These are phyloP conservation scores for Hippoglossus stenolepis DNA, from an alignment of 2,113 vertebrate genomes.

Conservation along the genomic window DNA sequence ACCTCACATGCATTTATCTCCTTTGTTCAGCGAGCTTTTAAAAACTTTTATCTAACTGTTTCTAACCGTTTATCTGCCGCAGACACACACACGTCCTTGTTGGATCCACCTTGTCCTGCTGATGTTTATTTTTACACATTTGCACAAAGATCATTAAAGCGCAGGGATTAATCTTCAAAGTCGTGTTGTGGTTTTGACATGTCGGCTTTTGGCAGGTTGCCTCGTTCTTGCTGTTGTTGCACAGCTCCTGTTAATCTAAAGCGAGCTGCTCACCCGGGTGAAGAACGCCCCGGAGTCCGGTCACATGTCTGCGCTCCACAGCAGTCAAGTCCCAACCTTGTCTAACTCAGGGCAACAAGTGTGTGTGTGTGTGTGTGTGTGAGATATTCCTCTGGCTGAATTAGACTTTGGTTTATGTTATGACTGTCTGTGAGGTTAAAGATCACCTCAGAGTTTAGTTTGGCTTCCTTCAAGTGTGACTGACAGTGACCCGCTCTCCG, in stretches of 20 bases:
- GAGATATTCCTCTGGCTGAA: constrained; percentile 33
- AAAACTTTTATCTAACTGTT: background rate
- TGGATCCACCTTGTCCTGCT: too few relatives aligned
- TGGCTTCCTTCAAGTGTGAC: constrained; percentile 53
- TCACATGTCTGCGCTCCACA: constrained; percentile 41
- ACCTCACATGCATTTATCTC: too few relatives aligned
- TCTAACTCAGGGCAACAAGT: background rate
- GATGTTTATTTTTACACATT: background rate
- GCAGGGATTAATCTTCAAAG: constrained; percentile 9
- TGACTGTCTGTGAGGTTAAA: constrained; percentile 57
- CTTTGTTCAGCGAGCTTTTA: too few relatives aligned
- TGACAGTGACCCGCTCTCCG: constrained; percentile 2
- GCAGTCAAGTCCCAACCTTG: constrained; percentile 7
- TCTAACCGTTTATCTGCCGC: background rate
- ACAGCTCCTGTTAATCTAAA: background rate
- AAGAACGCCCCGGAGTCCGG: constrained; percentile 22
- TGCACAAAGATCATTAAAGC: background rate
- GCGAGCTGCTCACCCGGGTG: constrained; percentile 9
- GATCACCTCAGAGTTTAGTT: constrained; percentile 57
- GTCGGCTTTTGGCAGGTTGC: background rate
- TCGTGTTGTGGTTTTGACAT: constrained; percentile 16
- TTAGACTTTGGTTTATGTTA: constrained; percentile 55
- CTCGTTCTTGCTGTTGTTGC: constrained; percentile 16
- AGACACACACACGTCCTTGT: background rate
- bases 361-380: constrained; percentile 2